These are phyloP conservation scores for Mellilla xanthometata DNA, from an alignment of 2,888 invertebrate species.

Conservation along the genomic window DNA sequence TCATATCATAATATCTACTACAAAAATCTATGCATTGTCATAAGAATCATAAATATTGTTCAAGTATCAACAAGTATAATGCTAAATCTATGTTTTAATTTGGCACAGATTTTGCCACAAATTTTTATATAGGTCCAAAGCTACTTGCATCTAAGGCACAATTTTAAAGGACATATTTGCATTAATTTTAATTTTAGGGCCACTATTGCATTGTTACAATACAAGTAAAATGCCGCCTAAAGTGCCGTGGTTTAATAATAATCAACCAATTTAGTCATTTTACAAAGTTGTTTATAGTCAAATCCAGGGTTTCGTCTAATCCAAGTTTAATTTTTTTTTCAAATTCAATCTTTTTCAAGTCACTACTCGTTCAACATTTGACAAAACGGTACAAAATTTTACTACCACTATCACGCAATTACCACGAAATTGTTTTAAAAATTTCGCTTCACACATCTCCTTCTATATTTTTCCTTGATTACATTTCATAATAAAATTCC, in stretches of 20 bases:
- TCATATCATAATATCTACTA: slow-evolving; percentile 27
- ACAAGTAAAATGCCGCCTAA: not conserved
- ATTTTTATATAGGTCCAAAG: slow-evolving; percentile 41
- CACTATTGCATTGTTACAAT: not conserved
- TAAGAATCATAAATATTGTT: slow-evolving; percentile 37
- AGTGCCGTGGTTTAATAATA: not conserved
- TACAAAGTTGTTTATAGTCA: too few relatives aligned
- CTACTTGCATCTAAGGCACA: slow-evolving; percentile 71
- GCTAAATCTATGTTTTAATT: slow-evolving; percentile 38
- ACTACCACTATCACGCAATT: too few relatives aligned
- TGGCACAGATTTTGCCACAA: slow-evolving; percentile 63
- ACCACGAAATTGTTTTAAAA: too few relatives aligned
- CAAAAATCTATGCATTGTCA: slow-evolving; percentile 40
- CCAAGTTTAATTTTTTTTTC: too few relatives aligned
- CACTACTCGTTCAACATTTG: too few relatives aligned
- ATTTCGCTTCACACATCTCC: too few relatives aligned
- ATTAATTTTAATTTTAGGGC: not conserved
- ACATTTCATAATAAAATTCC: too few relatives aligned
- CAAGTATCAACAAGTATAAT: slow-evolving; percentile 37
- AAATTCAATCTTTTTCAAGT: too few relatives aligned
- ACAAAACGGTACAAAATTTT: too few relatives aligned
- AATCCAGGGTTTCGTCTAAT: too few relatives aligned
- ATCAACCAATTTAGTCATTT: not conserved
- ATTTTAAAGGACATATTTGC: slow-evolving; percentile 47
- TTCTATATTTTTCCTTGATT: too few relatives aligned